Evolutionary conservation across 2,888 invertebrate genomes (phyloP).

Genomic region (Anticlea derivata): DNA sequence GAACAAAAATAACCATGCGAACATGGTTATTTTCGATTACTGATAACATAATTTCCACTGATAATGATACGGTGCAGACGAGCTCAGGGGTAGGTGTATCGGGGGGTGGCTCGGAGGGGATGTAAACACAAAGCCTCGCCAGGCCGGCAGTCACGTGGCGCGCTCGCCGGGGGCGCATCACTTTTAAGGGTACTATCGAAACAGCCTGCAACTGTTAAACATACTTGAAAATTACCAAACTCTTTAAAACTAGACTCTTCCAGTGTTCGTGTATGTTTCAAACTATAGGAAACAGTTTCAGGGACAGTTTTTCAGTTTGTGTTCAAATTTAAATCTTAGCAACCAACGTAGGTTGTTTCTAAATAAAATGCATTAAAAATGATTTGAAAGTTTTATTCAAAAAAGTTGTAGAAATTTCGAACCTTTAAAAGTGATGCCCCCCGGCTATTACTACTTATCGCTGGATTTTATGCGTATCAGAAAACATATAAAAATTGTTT

Average conservation of each 20-base stretch:
- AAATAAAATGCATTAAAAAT: too few relatives aligned
- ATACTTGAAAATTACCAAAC: conserved; percentile 21
- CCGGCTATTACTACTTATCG: conserved; percentile 47
- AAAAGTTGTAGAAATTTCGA: conserved; percentile 8
- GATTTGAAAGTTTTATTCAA: neutral
- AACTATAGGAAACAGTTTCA: neutral
- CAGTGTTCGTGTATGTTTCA: neutral
- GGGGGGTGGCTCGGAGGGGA: conserved; percentile 46
- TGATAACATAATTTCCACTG: conserved; percentile 12
- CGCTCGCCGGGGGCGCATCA: conserved; percentile 81
- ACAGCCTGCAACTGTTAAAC: conserved; percentile 37
- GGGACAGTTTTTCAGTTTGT: neutral
- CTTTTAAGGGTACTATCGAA: conserved; percentile 68
- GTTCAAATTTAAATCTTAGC: neutral
- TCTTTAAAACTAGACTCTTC: conserved; percentile 5
- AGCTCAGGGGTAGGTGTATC: conserved; percentile 40
- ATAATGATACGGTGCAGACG: conserved; percentile 20
- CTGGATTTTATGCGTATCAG: conserved; percentile 42
- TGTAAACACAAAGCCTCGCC: conserved; percentile 78
- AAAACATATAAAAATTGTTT: conserved; percentile 49
- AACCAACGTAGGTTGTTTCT: too few relatives aligned
- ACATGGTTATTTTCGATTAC: neutral
- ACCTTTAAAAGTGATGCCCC: conserved; percentile 75
- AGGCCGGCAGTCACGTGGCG: conserved; percentile 82
- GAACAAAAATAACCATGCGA: too few relatives aligned